Evolutionary conservation across 2,113 vertebrate species (phyloP).

Genomic region (Cynoglossus semilaevis): DNA sequence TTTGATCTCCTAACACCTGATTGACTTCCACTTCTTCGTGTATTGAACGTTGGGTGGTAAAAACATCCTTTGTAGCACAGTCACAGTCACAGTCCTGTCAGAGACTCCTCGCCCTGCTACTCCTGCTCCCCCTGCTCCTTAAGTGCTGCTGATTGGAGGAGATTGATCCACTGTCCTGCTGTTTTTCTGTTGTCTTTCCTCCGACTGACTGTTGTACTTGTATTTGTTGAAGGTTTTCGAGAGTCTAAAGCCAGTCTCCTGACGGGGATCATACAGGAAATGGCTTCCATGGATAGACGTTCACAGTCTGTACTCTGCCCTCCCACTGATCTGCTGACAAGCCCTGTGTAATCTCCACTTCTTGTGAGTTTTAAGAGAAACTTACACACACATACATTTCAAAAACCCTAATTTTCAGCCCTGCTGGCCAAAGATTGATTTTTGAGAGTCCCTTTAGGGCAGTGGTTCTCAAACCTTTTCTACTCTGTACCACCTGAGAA

Average conservation of each 20-base stretch:
- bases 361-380: too few species aligned
- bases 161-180: neutral
- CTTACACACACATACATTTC: too few species aligned
- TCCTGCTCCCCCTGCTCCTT: neutral
- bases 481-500: too few species aligned
- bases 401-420: too few species aligned
- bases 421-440: too few species aligned
- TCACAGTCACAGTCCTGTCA: neutral
- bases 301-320: too few species aligned
- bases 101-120: neutral
- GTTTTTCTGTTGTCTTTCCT: neutral
- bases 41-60: neutral
- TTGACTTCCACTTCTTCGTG: neutral
- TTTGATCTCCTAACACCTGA: conserved; percentile 37
- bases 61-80: neutral
- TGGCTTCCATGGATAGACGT: neutral
- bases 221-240: neutral
- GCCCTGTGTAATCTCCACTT: too few species aligned
- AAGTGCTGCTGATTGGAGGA: neutral
- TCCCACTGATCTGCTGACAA: too few species aligned
- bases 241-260: neutral
- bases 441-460: too few species aligned
- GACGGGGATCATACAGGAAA: neutral
- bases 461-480: too few species aligned
- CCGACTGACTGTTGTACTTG: neutral